These are phyloP conservation scores for Neoarius graeffei DNA, from an alignment of 2,113 vertebrate species.

Conservation along the genomic window DNA sequence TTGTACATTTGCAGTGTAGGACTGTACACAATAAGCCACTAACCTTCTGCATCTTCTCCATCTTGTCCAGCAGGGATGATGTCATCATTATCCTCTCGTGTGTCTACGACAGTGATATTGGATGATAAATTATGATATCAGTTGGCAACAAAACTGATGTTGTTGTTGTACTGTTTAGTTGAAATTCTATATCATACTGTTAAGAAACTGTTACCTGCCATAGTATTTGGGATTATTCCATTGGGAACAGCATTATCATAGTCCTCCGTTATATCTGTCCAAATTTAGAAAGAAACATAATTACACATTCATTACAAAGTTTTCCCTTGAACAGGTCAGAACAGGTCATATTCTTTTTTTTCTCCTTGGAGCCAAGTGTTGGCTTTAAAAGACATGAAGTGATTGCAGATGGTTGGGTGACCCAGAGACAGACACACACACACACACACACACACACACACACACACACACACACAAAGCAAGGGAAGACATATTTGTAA, in stretches of 20 bases:
- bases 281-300: neutral
- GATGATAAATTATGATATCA: neutral
- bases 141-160: neutral
- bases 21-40: neutral
- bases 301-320: neutral
- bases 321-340: too few species aligned
- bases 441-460: too few species aligned
- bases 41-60: neutral
- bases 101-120: neutral
- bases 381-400: too few species aligned
- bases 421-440: neutral
- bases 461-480: too few species aligned
- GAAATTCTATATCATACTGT: neutral
- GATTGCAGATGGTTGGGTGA: too few species aligned
- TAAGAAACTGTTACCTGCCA: neutral
- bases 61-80: conserved; percentile 7
- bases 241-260: conserved; percentile 39
- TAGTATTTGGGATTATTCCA: neutral
- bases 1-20: neutral
- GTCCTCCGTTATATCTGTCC: conserved; percentile 23
- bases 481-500: too few species aligned
- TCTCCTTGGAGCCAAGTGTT: too few species aligned
- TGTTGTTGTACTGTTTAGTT: neutral
- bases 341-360: too few species aligned
- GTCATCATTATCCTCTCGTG: conserved; percentile 32